Evolutionary conservation across 1,140 invertebrate species (phyloP).

Genomic region (Limonius californicus): DNA sequence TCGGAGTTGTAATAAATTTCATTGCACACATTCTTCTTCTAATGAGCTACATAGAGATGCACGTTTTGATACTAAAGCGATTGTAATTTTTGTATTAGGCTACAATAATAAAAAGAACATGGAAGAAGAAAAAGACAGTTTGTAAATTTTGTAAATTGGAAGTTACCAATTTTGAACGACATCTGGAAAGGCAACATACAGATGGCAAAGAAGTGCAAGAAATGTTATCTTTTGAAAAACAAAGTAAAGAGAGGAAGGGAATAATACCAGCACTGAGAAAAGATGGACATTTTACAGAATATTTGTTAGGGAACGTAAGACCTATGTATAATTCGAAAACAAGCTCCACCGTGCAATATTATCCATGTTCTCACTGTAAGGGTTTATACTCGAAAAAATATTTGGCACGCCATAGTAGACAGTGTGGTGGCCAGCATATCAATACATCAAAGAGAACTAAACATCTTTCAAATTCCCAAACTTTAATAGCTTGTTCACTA

Average conservation of each 20-base stretch:
- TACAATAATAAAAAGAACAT: not conserved
- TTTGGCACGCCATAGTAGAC: constrained; percentile 24
- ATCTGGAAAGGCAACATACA: constrained; percentile 24
- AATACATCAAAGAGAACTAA: not conserved
- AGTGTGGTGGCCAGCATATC: not conserved
- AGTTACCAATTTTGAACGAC: constrained; percentile 29
- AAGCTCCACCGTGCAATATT: constrained; percentile 19
- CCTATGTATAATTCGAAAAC: constrained; percentile 16
- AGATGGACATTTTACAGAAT: not conserved
- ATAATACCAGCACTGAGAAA: not conserved
- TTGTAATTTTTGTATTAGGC: no score
- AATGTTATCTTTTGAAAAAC: not conserved
- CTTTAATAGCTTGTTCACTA: constrained; percentile 23
- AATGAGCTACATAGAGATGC: no score
- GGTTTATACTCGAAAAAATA: constrained; percentile 26
- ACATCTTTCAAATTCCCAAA: constrained; percentile 22
- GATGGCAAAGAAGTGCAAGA: constrained; percentile 23
- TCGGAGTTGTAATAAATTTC: no score
- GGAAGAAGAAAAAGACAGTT: not conserved
- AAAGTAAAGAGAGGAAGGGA: not conserved
- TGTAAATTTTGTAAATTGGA: not conserved
- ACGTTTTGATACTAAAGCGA: no score
- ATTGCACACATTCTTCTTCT: no score
- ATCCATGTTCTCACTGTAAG: constrained; percentile 27
- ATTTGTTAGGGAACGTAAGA: not conserved